Evolutionary conservation across 1,140 invertebrate genomes (phyloP), one percentile per base, ranked within the genome.

Genomic region (Leptopilina clavipes): DNA sequence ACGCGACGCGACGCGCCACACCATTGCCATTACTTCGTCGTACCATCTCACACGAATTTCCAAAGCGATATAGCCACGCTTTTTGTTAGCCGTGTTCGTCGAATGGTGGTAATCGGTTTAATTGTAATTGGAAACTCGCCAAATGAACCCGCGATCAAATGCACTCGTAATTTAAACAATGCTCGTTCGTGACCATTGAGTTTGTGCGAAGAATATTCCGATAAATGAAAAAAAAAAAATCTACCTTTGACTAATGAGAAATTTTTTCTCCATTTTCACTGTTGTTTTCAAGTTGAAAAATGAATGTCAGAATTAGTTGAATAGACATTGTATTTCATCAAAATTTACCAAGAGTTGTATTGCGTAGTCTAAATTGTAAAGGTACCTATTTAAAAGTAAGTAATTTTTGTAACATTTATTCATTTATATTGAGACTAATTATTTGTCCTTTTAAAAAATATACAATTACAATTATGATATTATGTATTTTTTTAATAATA

Each of bases 51-150:
- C 45, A 22, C 25, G 18, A 65, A 3, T 74, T 59, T 71, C 37
- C 79, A 74, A 56, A 71, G 17, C 65, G 37, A 37, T 52, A 54
- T 73, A 22, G 72, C 25, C 10, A 5, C n/a, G 80, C 79, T 83
- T 80, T 83, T 82, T 82, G 78, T 54, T 44, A 78, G 40, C 56
- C 59, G 14, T 56, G 45, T n/a, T 65, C 59, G 22, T 31, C 59
- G 59, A 65, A 70, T 31, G 19, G 70, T 54, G 56, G 75, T 85
- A 83, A 85, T 84, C 83, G 78, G 79, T 84, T 82, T 80, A 77
- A 83, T 82, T 83, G 80, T 84, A 84, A 85, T 84, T 83, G 83
- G 80, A 80, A 84, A 83, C 80, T 77, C 70, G 82, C 82, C 82
- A 84, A 84, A 85, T 83, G 79, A 84, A 85, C 80, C 70, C 77